These are phyloP conservation scores for Ceratoteleas bidentatus DNA, from an alignment of 1,140 invertebrate genomes.

Conservation along the genomic window DNA sequence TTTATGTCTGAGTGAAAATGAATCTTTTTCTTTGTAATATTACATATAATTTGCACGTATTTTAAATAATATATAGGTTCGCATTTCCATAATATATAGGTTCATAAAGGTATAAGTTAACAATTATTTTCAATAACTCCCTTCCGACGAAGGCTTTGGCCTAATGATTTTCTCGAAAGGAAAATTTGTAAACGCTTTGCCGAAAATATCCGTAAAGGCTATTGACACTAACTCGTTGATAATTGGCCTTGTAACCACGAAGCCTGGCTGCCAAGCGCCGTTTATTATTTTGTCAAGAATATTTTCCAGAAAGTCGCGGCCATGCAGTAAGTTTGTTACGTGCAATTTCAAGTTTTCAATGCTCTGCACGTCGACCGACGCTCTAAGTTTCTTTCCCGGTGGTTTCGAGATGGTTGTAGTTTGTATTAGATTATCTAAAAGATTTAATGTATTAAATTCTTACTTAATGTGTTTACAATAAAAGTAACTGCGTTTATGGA, in stretches of 20 bases:
- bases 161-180: constrained; percentile 84
- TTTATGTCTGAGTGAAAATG: no score
- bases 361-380: constrained; percentile 86
- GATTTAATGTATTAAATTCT: no score
- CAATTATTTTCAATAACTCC: constrained; percentile 8
- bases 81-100: no score
- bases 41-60: no score
- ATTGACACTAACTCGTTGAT: constrained; percentile 91
- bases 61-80: no score
- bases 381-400: constrained; percentile 83
- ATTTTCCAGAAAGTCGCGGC: constrained; percentile 84
- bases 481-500: no score
- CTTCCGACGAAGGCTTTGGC: constrained; percentile 41
- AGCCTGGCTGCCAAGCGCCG: constrained; percentile 88
- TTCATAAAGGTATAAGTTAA: constrained; percentile 1
- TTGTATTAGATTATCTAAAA: constrained; percentile 81
- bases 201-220: constrained; percentile 91
- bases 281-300: constrained; percentile 87
- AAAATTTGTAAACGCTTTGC: constrained; percentile 86
- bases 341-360: constrained; percentile 89
- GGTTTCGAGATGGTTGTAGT: constrained; percentile 86
- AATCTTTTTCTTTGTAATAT: no score
- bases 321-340: constrained; percentile 86
- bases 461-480: no score
- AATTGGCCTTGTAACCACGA: constrained; percentile 86